Evolutionary conservation across 2,888 invertebrate genomes (phyloP).

Genomic region (Lordiphosa fenestrarum): DNA sequence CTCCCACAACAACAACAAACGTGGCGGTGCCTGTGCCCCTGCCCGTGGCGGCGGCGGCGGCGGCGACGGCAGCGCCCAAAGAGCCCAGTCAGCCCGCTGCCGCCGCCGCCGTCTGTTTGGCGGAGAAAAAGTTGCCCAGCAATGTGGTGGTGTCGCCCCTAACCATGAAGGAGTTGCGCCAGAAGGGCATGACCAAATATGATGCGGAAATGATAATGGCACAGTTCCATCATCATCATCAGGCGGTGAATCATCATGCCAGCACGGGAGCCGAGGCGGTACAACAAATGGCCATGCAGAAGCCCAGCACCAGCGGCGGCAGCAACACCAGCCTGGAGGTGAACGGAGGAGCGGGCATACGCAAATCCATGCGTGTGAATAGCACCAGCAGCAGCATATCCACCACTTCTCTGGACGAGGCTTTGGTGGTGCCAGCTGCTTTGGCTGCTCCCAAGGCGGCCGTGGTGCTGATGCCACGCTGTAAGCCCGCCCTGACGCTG

Average conservation of each 20-base stretch:
- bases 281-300: conserved; percentile 31
- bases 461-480: conserved; percentile 52
- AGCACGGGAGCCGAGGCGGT: conserved; percentile 45
- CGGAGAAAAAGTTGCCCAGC: conserved; percentile 61
- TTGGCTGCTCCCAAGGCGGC: conserved; percentile 37
- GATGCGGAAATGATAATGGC: conserved; percentile 93
- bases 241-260: conserved; percentile 30
- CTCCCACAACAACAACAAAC: conserved; percentile 1
- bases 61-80: conserved; percentile 15
- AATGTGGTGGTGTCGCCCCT: conserved; percentile 80
- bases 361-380: conserved; percentile 79
- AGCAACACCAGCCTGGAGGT: too few species aligned
- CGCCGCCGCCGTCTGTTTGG: conserved; percentile 46
- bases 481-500: conserved; percentile 43
- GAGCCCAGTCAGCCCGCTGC: conserved; percentile 3
- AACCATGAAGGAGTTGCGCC: conserved; percentile 91
- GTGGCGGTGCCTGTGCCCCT: background rate
- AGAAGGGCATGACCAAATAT: conserved; percentile 92
- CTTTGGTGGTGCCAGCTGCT: conserved; percentile 18
- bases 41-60: conserved; percentile 14
- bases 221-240: conserved; percentile 41
- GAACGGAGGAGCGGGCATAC: conserved; percentile 28
- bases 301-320: conserved; percentile 29
- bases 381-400: conserved; percentile 80
- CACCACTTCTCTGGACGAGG: conserved; percentile 77